Conservation (phyloP, 2,113 vertebrate species). For the Tympanuchus pallidicinctus region DNA sequence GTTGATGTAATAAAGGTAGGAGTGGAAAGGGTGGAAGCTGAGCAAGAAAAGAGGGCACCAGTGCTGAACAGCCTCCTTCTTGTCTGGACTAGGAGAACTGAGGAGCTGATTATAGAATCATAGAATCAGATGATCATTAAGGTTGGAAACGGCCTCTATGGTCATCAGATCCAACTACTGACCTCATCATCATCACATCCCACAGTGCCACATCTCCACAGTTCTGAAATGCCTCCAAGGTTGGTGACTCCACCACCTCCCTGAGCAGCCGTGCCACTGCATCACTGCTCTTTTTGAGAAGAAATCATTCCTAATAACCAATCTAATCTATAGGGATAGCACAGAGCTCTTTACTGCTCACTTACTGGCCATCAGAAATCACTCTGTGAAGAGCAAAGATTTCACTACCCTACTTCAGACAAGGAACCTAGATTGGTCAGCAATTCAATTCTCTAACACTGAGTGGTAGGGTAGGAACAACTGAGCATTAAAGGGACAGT, state of each 20-base stretch:
- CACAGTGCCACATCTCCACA: no score
- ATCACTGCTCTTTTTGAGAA: no score
- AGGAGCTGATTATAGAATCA: neutral
- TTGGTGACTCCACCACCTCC: no score
- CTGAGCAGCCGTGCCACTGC: no score
- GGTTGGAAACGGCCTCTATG: no score
- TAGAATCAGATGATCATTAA: no score
- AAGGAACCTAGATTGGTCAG: neutral
- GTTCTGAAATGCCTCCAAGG: no score
- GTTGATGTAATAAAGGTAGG: accelerated
- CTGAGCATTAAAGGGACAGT: neutral
- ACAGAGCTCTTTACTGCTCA: neutral
- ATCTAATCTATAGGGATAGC: no score
- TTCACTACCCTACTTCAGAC: neutral
- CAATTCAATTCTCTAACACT: accelerated
- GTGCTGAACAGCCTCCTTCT: neutral
- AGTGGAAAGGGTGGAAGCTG: neutral
- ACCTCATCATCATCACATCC: no score
- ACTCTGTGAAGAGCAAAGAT: neutral
- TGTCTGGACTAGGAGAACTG: neutral
- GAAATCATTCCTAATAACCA: no score
- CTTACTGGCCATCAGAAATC: no score
- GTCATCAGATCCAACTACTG: no score
- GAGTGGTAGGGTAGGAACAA: neutral
- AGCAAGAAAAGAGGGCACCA: neutral